These are phyloP conservation scores for Microtus montanus DNA, from an alignment of 2,113 vertebrate species.

Conservation along the genomic window DNA sequence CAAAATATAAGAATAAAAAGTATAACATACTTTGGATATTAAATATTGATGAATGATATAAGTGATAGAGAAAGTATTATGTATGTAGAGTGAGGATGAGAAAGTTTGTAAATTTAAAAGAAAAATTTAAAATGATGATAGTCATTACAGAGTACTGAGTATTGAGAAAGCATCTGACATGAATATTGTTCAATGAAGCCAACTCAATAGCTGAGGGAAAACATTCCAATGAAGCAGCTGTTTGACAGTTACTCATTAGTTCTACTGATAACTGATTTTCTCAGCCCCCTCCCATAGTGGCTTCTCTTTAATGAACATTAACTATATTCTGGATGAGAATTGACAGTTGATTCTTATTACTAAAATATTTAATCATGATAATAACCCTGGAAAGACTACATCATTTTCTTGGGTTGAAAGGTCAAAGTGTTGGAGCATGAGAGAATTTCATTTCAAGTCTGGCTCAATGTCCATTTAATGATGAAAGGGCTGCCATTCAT, in stretches of 20 bases:
- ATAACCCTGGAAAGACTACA: background rate
- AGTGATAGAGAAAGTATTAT: background rate
- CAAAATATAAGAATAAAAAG: background rate
- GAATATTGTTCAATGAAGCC: background rate
- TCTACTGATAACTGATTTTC: background rate
- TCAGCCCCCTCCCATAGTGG: background rate
- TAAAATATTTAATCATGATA: background rate
- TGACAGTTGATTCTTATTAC: background rate
- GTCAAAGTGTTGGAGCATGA: background rate
- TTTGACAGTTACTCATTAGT: background rate
- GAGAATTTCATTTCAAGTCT: background rate
- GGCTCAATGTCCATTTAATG: background rate
- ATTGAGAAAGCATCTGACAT: background rate
- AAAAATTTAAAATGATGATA: background rate
- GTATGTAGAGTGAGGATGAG: background rate
- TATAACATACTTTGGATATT: background rate
- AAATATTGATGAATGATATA: background rate
- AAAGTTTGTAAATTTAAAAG: background rate
- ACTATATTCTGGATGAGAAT: background rate
- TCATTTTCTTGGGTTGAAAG: background rate
- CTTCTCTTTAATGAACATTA: background rate
- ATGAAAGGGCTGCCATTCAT: no score
- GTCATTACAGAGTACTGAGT: fast-evolving
- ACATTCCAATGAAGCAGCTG: background rate
- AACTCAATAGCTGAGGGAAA: background rate